Evolutionary conservation across 1,140 invertebrate genomes (phyloP), one percentile per base, ranked within the genome.

Genomic region (Ceratina japonica): DNA sequence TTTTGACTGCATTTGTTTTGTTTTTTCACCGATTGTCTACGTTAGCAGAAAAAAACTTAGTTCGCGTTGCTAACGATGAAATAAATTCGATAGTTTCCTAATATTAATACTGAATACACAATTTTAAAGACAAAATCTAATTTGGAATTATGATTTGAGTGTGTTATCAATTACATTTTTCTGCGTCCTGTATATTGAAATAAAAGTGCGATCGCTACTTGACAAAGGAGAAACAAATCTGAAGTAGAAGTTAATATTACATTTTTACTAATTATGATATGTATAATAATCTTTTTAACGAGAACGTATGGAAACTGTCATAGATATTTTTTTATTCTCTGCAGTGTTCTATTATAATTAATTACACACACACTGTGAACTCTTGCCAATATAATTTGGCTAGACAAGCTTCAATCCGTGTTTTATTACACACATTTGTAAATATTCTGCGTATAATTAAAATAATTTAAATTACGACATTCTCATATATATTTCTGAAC

Each of bases 371-470:
- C 63, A n/a, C n/a, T 37, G 61, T 59, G 31, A 59, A 73, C 65
- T 82, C 75, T 37, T 68, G 75, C 75, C 59, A 66, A 80, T 72
- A 80, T 68, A 70, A 56, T 31, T 82, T 82, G 76, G 68, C 75
- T 10, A 71, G 2, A 51, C 8, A 82, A 58, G 54, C 52, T 82
- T 82, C 59, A 71, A 54, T 51, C 62, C 74, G 66, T 79, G 78
- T 62, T 83, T 70, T 54, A 74, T 44, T 72, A 79, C 15, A 68
- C 27, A 56, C 70, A 74, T 65, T 58, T 70, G 59, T 78, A 79
- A 62, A 79, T 52, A 59, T 65, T 72, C 52, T 44, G 58, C 44
- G 62, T 66, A 18, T 7, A 70, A 56, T 75, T 71, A 20, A 44
- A 70, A 66, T 79, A 22, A 84, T 83, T 83, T 83, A 79, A 68